A percentile compares a stretch with the other conserved stretches of the same genome.
Conservation (phyloP, 2,797 vertebrate genomes). For the Labeo calbasu region DNA sequence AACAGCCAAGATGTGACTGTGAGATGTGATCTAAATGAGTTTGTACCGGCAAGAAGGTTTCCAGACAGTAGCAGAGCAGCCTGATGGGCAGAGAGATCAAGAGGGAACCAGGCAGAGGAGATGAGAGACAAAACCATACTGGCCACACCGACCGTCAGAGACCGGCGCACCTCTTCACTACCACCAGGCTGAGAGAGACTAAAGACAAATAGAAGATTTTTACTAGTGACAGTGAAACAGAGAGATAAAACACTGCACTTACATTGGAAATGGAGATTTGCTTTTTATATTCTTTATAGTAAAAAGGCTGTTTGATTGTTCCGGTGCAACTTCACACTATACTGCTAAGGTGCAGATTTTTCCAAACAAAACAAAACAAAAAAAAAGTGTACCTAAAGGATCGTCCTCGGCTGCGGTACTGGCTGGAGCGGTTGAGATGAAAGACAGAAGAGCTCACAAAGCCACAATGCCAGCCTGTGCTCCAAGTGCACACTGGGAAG, state of each 20-base stretch:
- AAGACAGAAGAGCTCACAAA: slow-evolving; percentile 77
- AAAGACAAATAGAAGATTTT: slow-evolving; percentile 39
- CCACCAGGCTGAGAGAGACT: slow-evolving; percentile 83
- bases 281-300: not conserved
- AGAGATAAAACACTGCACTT: not conserved
- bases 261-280: not conserved
- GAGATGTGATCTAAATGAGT: not conserved
- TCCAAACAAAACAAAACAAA: not conserved
- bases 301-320: not conserved
- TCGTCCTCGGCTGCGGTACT: slow-evolving; percentile 69
- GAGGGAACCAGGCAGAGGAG: slow-evolving; percentile 94
- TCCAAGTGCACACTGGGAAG: slow-evolving; percentile 93
- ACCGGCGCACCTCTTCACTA: slow-evolving; percentile 81
- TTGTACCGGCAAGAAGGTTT: slow-evolving; percentile 92
- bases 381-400: slow-evolving; percentile 64
- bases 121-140: slow-evolving; percentile 91
- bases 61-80: slow-evolving; percentile 91
- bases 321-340: too few species aligned
- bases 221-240: not conserved
- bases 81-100: slow-evolving; percentile 95
- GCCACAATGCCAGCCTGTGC: slow-evolving; percentile 94
- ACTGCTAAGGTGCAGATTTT: not conserved
- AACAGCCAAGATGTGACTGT: not conserved
- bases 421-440: slow-evolving; percentile 64
- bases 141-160: slow-evolving; percentile 87